Evolutionary conservation across 2,113 vertebrate species (phyloP).

Genomic region (Hyaena hyaena): DNA sequence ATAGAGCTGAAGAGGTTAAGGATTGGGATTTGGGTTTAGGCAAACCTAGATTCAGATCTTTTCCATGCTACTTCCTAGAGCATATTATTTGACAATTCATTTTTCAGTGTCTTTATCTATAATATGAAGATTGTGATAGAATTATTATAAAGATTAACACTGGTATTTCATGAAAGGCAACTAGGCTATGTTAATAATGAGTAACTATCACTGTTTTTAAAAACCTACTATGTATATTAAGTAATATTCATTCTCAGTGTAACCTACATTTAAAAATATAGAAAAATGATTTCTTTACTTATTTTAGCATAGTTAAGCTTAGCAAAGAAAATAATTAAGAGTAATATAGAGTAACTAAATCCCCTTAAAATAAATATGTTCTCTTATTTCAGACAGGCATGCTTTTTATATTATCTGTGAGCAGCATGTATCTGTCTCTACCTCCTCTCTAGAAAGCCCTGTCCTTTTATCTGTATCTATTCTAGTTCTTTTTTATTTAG

Average conservation of each 20-base stretch:
- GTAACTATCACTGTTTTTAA: neutral
- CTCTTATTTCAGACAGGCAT: neutral
- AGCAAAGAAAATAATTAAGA: neutral
- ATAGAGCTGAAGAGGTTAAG: neutral
- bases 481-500: neutral
- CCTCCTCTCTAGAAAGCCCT: neutral
- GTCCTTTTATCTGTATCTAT: neutral
- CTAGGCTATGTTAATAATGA: neutral
- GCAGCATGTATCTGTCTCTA: rapidly evolving
- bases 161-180: neutral
- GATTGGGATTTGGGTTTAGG: neutral
- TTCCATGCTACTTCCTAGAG: neutral
- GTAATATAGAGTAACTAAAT: neutral
- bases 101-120: neutral
- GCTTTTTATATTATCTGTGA: neutral
- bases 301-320: neutral
- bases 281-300: neutral
- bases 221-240: neutral
- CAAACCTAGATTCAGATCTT: neutral
- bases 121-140: neutral
- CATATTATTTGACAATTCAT: neutral
- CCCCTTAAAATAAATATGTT: neutral
- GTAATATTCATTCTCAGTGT: neutral
- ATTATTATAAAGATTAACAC: conserved; percentile 19
- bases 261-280: neutral